Evolutionary conservation across 1,140 invertebrate species (phyloP), one percentile per base, ranked within the genome.

Genomic region (Trachelipus rathkii): DNA sequence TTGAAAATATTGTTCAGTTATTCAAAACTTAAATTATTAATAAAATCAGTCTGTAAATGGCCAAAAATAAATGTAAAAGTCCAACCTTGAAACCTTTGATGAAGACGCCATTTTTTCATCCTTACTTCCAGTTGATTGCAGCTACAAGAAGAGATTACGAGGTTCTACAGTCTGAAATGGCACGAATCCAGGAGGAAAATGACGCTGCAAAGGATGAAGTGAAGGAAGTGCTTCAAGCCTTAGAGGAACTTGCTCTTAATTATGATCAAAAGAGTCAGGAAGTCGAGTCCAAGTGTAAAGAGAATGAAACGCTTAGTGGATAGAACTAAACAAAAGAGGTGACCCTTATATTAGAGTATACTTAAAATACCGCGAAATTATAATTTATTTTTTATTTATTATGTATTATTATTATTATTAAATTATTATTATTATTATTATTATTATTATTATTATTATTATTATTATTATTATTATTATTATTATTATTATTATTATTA

Each of bases 231-330:
- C 87, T 91, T 45, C 87, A 89, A 85, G 98, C 98, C 4, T 88
- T 99, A 13, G 97, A 99, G 85, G 98, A 99, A 86, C 87, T 99
- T 69, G 98, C 97, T 67, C 95, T 99, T 77, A 99, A 99, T 87
- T 98, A 99, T 84, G 98, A 99, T 84, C 97, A 99, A 86, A 99
- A 99, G 84, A 96, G 93, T 46, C 95, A 96, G 86, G 97, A 99
- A 87, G 94, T 95, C 8, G 96, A 98, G 79, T 89, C 89, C 81
- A 98, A 98, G 86, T 96, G 94, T 84, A 95, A 95, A 83, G 96
- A 99, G 84, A 92, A 92, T 83, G 95, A 97, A 83, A 88, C 88
- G 67, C 86, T 96, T 0, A 90, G 87, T 75, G 93, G 95, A 82
- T n/a, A n/a, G 94, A 96, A 82, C 85, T 95, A 75, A 89, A 89